Conservation (phyloP, 2,113 vertebrate species). For the Peucedramus taeniatus region DNA sequence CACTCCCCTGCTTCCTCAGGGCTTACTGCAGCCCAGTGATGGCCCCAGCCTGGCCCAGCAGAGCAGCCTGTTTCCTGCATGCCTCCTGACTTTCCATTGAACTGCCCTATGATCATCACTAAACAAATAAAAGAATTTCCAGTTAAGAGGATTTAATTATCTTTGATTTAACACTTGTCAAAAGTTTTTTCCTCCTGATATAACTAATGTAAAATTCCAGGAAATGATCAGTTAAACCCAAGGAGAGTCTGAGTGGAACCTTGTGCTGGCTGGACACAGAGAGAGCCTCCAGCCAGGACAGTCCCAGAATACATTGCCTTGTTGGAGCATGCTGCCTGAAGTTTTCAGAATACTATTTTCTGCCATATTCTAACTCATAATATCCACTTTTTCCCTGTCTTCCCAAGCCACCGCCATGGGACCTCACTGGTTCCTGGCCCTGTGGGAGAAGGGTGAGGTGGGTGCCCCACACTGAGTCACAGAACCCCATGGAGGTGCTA, state of each 20-base stretch:
- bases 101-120: not conserved
- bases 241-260: not conserved
- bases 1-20: not conserved
- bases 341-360: not conserved
- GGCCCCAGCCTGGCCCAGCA: not conserved
- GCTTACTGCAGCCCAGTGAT: not conserved
- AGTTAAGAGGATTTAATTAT: not conserved
- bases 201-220: conserved; percentile 2
- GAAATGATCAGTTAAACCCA: not conserved
- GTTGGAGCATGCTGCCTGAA: not conserved
- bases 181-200: not conserved
- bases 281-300: fast-evolving
- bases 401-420: not conserved
- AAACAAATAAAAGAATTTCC: not conserved
- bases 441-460: not conserved
- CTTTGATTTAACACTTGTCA: not conserved
- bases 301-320: not conserved
- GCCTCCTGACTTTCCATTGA: not conserved
- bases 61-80: not conserved
- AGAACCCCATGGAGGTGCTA: not conserved
- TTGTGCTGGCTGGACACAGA: not conserved
- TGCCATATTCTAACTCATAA: not conserved
- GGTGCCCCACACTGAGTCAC: not conserved
- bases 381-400: not conserved
- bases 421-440: not conserved